These are phyloP conservation scores for Archivesica marissinica DNA, from an alignment of 1,140 invertebrate genomes.

Conservation along the genomic window DNA sequence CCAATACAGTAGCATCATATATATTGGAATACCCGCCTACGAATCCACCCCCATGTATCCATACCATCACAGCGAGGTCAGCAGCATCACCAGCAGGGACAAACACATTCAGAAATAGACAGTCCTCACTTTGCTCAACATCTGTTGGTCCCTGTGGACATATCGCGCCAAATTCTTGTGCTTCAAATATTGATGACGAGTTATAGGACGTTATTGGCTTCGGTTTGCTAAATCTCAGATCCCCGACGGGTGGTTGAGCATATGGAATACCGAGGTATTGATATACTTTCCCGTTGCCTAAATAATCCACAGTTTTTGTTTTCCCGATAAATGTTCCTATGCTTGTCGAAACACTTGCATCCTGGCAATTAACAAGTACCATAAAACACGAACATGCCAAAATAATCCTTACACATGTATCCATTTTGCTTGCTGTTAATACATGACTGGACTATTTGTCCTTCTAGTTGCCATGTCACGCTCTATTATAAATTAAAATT, in stretches of 20 bases:
- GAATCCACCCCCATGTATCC: constrained; percentile 98
- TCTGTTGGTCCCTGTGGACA: not conserved
- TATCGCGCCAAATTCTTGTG: not conserved
- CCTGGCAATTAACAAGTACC: not conserved
- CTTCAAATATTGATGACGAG: not conserved
- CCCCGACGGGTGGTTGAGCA: constrained; percentile 22
- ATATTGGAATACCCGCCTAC: constrained; percentile 94
- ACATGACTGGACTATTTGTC: no score
- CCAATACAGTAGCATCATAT: constrained; percentile 94
- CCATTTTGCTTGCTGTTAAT: no score
- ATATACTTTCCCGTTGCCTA: not conserved
- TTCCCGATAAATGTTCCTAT: not conserved
- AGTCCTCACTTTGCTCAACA: constrained; percentile 90
- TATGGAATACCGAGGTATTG: constrained; percentile 10
- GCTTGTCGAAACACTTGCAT: not conserved
- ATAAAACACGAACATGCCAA: no score
- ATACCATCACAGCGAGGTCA: constrained; percentile 94
- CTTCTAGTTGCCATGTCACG: no score
- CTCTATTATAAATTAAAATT: no score
- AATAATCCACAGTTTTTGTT: not conserved
- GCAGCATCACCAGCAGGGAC: constrained; percentile 85
- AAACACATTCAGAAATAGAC: constrained; percentile 95
- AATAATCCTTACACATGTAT: no score
- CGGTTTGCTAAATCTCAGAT: constrained; percentile 25
- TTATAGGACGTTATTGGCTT: not conserved